These are phyloP conservation scores for Cichladusa arquata DNA, from an alignment of 2,113 vertebrate genomes.

Conservation along the genomic window DNA sequence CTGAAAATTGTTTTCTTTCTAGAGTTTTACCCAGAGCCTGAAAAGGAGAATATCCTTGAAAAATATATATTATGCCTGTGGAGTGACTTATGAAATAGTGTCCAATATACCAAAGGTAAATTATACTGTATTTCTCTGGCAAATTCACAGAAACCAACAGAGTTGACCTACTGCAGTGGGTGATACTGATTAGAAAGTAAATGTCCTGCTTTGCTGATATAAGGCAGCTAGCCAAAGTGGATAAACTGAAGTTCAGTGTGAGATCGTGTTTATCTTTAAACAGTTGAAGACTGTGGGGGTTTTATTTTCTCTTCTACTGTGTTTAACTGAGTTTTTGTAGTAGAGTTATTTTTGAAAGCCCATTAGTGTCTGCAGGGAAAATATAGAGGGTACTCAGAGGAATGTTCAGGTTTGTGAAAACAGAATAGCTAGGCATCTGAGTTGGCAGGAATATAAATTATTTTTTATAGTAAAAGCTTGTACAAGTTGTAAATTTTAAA, in stretches of 20 bases:
- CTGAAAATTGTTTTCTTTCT: background rate
- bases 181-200: background rate
- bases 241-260: background rate
- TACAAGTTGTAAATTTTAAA: background rate
- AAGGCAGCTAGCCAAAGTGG: background rate
- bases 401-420: background rate
- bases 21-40: conserved; percentile 98
- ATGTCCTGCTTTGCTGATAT: background rate
- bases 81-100: conserved; percentile 96
- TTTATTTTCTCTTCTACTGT: background rate
- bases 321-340: background rate
- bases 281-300: background rate
- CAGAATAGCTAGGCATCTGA: background rate
- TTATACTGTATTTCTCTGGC: background rate
- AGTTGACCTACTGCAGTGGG: background rate
- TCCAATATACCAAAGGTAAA: conserved; percentile 98
- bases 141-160: background rate
- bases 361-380: background rate
- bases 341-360: background rate
- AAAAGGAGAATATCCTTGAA: conserved; percentile 95
- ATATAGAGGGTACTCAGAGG: background rate
- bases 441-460: background rate
- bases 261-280: background rate
- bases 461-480: background rate
- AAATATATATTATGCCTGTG: conserved; percentile 88